A percentile compares a stretch with the other conserved stretches of the same genome.
phyloP scores from a whole-genome alignment of 1,140 invertebrate genomes.

The Drosophila lacteicornis region DNA sequence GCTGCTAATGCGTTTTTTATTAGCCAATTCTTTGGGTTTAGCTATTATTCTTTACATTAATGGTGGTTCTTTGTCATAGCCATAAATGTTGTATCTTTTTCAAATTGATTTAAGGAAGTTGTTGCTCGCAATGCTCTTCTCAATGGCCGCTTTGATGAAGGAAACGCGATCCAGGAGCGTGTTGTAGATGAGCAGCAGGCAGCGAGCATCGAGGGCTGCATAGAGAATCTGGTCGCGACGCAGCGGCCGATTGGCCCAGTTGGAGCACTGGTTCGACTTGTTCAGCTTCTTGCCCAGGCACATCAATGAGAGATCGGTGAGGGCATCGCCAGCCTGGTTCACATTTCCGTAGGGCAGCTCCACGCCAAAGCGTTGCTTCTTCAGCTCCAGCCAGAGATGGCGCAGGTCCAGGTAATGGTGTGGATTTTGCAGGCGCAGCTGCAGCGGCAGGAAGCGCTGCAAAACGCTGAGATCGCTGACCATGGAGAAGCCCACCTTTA shows the following conservation, averaged over 20 bases:
- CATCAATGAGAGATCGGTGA: slow-evolving; percentile 89
- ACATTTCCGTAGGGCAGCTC: slow-evolving; percentile 70
- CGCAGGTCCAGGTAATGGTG: slow-evolving; percentile 79
- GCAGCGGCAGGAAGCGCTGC: slow-evolving; percentile 76
- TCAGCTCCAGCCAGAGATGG: slow-evolving; percentile 73
- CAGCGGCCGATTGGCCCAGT: slow-evolving; percentile 93
- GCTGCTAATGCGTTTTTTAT: slow-evolving; percentile 12
- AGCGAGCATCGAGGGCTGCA: slow-evolving; percentile 85
- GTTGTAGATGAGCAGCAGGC: no score
- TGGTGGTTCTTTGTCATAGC: background rate
- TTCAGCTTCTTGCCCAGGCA: slow-evolving; percentile 90
- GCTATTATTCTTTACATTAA: background rate
- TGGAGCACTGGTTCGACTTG: slow-evolving; percentile 93
- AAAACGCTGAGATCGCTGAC: slow-evolving; percentile 71
- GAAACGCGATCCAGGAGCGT: no score
- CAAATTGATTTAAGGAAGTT: background rate
- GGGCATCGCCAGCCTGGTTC: slow-evolving; percentile 62
- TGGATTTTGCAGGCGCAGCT: slow-evolving; percentile 64
- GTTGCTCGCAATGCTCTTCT: no score
- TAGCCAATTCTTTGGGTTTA: background rate
- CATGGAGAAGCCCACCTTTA: slow-evolving; percentile 87
- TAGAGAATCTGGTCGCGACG: slow-evolving; percentile 91
- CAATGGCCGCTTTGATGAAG: no score
- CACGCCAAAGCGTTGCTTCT: slow-evolving; percentile 56
- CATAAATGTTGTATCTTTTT: background rate